Base-by-base conservation (phyloP, 1,140 invertebrate genomes). In the Ooceraea biroi region DNA sequence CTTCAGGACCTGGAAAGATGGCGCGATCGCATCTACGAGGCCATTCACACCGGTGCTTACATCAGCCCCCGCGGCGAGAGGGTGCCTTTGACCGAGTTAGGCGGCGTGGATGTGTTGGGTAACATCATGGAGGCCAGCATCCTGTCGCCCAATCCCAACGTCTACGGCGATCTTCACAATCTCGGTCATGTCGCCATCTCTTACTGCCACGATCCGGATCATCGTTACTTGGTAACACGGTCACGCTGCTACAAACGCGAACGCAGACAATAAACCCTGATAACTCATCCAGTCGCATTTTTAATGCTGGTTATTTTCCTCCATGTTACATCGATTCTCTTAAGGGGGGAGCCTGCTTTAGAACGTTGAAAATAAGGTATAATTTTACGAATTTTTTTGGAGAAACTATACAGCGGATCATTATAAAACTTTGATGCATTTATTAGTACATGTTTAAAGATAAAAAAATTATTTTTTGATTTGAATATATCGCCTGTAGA, bases 131-230 rank as follows among this genome's bases (percentile, higher is more conserved):
- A 98, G 92, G 92, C 95, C 0, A 96, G 96, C 14, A 96, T 96
- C 50, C 91, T 97, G 8, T 96, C 96, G 12, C 95, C 95, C 0
- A 97, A 98, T 91, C 92, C 91, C 3, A 95, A 95, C 11, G 94
- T 96, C 60, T 98, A 97, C 85, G 97, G 97, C n/a, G 95, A 97
- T 90, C 90, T 96, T 69, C 97, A 98, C 90, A 97, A 97, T 92
- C 95, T 96, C 84, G 97, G 97, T 1, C 96, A 96, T 74, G 93
- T 96, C 0, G 95, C 96, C 50, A 95, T 97, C 83, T 95, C 96
- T 0, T 96, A 95, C 83, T 94, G 95, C 48, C 97, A 97, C 85
- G 97, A 97, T 93, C 97, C 97, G 0, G 96, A 97, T 90, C 94
- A 96, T 90, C 95, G 96, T 87, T 96, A 96, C 91, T 93, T 97